These are phyloP conservation scores for Neoascia interrupta DNA, from an alignment of 2,888 invertebrate genomes.

Conservation along the genomic window DNA sequence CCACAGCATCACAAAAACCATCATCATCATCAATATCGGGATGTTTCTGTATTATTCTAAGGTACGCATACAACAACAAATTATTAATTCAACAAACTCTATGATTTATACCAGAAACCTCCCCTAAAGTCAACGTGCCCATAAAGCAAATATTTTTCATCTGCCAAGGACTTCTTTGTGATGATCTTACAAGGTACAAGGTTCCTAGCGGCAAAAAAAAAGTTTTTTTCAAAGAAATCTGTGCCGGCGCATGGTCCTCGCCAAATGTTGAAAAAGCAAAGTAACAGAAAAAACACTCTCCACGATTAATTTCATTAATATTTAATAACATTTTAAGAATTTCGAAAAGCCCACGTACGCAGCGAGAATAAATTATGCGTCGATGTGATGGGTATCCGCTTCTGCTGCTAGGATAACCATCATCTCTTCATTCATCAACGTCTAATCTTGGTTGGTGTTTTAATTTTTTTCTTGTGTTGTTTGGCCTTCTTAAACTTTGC, in stretches of 20 bases:
- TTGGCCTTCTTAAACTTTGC: no score
- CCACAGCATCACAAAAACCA: no score
- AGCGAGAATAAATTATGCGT: slow-evolving; percentile 38
- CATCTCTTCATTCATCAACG: slow-evolving; percentile 32
- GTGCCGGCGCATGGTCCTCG: background rate
- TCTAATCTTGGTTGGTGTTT: slow-evolving; percentile 22
- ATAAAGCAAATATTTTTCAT: slow-evolving; percentile 16
- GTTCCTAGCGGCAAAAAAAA: background rate
- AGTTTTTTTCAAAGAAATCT: slow-evolving; percentile 14
- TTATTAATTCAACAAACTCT: no score
- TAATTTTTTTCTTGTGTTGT: slow-evolving; percentile 15
- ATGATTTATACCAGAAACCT: no score
- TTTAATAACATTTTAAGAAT: slow-evolving; percentile 42
- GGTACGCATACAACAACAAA: no score
- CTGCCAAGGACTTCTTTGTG: no score
- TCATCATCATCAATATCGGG: no score
- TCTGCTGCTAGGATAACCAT: slow-evolving; percentile 13
- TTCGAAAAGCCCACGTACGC: slow-evolving; percentile 18
- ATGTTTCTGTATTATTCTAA: no score
- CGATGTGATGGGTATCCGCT: slow-evolving; percentile 25
- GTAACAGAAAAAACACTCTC: no score
- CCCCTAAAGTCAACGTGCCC: background rate
- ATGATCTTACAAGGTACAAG: no score
- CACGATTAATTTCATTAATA: slow-evolving; percentile 41
- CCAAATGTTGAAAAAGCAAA: slow-evolving; percentile 22